phyloP scores from a whole-genome alignment of 2,888 invertebrate species.

The Bembecia ichneumoniformis region DNA sequence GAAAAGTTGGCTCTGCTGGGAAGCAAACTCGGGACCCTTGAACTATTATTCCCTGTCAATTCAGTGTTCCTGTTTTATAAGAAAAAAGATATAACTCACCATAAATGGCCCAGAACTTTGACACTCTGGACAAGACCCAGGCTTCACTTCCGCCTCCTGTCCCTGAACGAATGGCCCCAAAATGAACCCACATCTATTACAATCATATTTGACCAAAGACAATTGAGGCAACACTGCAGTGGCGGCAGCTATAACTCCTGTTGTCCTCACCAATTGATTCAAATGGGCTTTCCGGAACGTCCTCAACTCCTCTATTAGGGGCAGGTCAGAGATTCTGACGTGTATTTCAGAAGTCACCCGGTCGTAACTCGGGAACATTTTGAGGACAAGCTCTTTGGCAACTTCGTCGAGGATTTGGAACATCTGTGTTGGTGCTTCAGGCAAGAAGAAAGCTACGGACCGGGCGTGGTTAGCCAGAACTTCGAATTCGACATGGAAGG shows the following conservation, averaged over 20 bases:
- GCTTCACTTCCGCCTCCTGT: constrained; percentile 93
- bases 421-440: constrained; percentile 98
- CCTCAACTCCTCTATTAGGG: constrained; percentile 94
- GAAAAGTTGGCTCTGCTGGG: too few species aligned
- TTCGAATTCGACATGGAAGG: constrained; percentile 94
- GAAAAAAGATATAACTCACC: constrained; percentile 56
- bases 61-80: too few species aligned
- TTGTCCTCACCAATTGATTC: constrained; percentile 90
- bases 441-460: constrained; percentile 95
- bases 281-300: constrained; percentile 91
- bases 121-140: constrained; percentile 98
- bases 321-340: constrained; percentile 94
- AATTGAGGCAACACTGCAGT: constrained; percentile 97
- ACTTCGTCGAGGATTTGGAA: constrained; percentile 96
- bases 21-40: too few species aligned
- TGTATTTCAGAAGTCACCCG: constrained; percentile 95
- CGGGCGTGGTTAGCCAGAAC: constrained; percentile 92
- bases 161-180: constrained; percentile 97
- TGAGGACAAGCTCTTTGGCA: constrained; percentile 92
- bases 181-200: constrained; percentile 94
- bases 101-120: constrained; percentile 96
- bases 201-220: constrained; percentile 96
- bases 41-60: too few species aligned
- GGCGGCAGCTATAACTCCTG: constrained; percentile 95
- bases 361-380: constrained; percentile 96